Evolutionary conservation across 1,140 invertebrate genomes (phyloP), one percentile per base, ranked within the genome.

Genomic region (Zelostemma sp.): DNA sequence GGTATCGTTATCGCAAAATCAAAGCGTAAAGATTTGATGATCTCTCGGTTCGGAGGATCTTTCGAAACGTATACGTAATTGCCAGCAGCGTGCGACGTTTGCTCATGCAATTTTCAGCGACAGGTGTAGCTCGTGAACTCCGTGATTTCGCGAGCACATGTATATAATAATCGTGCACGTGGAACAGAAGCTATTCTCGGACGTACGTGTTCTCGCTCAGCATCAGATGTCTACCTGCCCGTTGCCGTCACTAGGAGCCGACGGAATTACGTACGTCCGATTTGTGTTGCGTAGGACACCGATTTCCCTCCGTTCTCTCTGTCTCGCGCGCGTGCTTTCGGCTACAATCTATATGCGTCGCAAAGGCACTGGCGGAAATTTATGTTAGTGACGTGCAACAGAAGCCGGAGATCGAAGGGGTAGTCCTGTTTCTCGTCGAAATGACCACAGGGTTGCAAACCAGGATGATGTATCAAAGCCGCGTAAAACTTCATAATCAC

Each of bases 351-450:
- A 54, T 62, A 54, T 48, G 54, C n/a, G 47, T 62, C 58, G 58
- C 47, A 16, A 45, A 56, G 58, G 33, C 47, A 60, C 41, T 25
- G 58, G 41, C 14, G 31, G n/a, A 58, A 68, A 68, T 68, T 68
- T 62, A 68, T 68, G 66, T 55, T 47, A 41, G 41, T 48, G 48
- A 63, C 66, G 66, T 59, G 66, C 55, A 63, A 60, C 56, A 63
- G 66, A 59, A 59, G 63, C 55, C 66, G 56, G 56, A 69, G 60
- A 69, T 69, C 60, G 59, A 68, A 59, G 40, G 48, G 21, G 43
- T 19, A 49, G 59, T 68, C 66, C 53, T 54, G 59, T 68, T 68
- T 59, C 56, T 63, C 60, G 43, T 69, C 56, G 53, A 28, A 64
- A 60, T 63, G 46, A 56, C 50, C 60, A 15, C 35, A 1, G 50